Conservation (phyloP, 2,888 invertebrate genomes). For the Mactromeris polynyma region DNA sequence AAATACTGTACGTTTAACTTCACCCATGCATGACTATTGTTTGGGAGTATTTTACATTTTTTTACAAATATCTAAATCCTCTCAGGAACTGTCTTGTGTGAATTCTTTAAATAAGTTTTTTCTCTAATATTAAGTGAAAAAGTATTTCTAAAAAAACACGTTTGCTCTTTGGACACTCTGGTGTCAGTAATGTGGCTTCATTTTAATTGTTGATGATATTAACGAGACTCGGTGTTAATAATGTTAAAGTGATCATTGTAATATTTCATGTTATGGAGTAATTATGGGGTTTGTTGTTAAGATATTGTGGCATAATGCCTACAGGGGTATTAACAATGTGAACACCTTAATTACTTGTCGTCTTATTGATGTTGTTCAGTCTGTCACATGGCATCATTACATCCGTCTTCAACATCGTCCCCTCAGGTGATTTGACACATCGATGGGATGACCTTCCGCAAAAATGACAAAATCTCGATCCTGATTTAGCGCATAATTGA, state of each 20-base stretch:
- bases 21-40: too few species aligned
- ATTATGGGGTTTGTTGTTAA: neutral
- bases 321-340: slow-evolving; percentile 15
- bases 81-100: neutral
- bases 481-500: slow-evolving; percentile 54
- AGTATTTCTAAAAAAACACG: neutral
- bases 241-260: neutral
- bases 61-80: too few species aligned
- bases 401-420: slow-evolving; percentile 41
- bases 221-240: neutral
- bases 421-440: slow-evolving; percentile 60
- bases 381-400: slow-evolving; percentile 66
- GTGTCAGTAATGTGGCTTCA: neutral
- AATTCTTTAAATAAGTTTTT: neutral
- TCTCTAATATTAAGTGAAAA: neutral
- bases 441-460: slow-evolving; percentile 43
- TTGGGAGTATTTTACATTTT: too few species aligned
- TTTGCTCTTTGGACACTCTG: neutral
- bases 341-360: slow-evolving; percentile 65
- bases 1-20: too few species aligned
- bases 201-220: slow-evolving; percentile 9
- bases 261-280: neutral
- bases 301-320: neutral
- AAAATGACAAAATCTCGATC: slow-evolving; percentile 57
- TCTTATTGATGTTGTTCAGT: slow-evolving; percentile 63